Percentiles rank a stretch among this genome's conserved stretches.
Conservation (phyloP, 1,140 invertebrate genomes). For the Portunus trituberculatus region DNA sequence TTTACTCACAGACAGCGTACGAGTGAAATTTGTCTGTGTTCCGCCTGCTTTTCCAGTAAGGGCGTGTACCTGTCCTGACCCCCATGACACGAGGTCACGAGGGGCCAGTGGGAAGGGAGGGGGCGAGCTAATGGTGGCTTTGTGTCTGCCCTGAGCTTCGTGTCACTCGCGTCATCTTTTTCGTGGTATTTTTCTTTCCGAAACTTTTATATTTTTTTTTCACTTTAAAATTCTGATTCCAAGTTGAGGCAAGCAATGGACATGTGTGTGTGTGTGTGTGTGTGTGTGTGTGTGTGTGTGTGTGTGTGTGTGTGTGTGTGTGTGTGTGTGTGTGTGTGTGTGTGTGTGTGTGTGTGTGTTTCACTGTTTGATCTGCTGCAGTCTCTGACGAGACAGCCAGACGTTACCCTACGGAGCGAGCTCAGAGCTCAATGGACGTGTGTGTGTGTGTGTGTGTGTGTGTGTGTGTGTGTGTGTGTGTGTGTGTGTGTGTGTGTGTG, state of each 20-base stretch:
- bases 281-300: not conserved
- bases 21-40: not conserved
- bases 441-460: no score
- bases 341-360: not conserved
- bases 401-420: no score
- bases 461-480: not conserved
- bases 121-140: slow-evolving; percentile 50
- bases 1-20: not conserved
- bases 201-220: not conserved
- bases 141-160: not conserved
- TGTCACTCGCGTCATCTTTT: slow-evolving; percentile 49
- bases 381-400: no score
- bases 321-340: slow-evolving; percentile 17
- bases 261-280: no score
- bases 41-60: not conserved
- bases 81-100: slow-evolving; percentile 36
- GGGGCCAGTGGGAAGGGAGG: not conserved
- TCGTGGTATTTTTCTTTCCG: not conserved
- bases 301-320: slow-evolving; percentile 38
- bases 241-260: no score
- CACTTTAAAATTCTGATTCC: no score
- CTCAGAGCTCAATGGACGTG: no score
- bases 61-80: slow-evolving; percentile 16
- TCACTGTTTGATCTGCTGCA: no score
- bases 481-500: slow-evolving; percentile 38